Evolutionary conservation across 2,113 vertebrate genomes (phyloP).

Genomic region (Halcyon malimbica): DNA sequence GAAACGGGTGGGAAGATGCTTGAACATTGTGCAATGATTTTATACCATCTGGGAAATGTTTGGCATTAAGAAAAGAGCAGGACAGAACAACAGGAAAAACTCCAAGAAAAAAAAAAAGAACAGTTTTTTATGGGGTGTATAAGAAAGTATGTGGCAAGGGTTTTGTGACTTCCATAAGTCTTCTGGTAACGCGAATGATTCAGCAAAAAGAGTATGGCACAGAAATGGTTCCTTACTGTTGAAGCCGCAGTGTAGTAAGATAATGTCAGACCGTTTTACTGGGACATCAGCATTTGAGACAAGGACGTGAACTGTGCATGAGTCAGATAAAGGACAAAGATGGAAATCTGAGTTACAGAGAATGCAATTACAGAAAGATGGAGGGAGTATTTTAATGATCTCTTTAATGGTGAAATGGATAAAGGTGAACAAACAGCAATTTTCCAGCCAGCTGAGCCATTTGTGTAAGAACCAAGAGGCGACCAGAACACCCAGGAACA

Average conservation of each 20-base stretch:
- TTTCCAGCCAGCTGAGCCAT: slow-evolving; percentile 1
- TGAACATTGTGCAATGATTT: background rate
- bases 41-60: background rate
- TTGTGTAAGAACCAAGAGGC: background rate
- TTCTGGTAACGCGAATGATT: background rate
- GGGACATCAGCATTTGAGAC: background rate
- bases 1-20: fast-evolving
- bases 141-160: background rate
- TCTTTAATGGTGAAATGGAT: background rate
- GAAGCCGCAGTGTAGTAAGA: background rate
- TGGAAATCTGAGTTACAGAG: background rate
- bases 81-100: background rate
- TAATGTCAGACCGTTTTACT: background rate
- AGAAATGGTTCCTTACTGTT: background rate
- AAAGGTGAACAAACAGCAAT: background rate
- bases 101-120: background rate
- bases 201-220: background rate
- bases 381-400: background rate
- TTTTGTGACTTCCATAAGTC: background rate
- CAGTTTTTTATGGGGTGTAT: fast-evolving
- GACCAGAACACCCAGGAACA: background rate
- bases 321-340: background rate
- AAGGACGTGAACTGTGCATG: fast-evolving
- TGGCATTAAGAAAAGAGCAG: background rate
- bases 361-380: background rate